Base-by-base conservation (phyloP, 2,797 vertebrate species). In the Onychomys arenicola region DNA sequence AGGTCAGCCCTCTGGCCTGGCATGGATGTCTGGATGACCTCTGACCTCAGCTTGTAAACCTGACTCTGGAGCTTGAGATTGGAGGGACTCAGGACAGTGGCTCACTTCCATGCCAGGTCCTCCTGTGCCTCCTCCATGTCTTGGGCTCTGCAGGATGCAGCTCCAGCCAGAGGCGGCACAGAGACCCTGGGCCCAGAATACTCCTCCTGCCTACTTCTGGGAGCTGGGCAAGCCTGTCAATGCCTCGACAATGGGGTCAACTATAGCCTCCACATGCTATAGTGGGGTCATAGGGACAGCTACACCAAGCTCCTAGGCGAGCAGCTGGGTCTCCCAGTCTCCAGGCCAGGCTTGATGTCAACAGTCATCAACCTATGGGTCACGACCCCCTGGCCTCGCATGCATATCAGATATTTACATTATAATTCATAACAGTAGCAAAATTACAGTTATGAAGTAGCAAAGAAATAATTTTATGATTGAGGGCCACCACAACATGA, bases 11-110 rank as follows among this genome's bases (percentile, higher is more conserved):
- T 96, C 93, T 75, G 89, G 91, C 96, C 61, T 57, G 89, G 98
- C 91, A 67, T 96, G 96, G 98, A 97, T 94, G 96, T 97, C 98
- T 96, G 96, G 93, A 84, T 96, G 96, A 98, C 97, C 98, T 98
- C 67, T 98, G 95, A 93, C 97, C 97, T 96, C 96, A 43, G 0
- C 98, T 97, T 96, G 73, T 98, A 98, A 97, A 96, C 98, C 91
- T 93, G 84, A 73, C 97, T 88, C 46, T 78, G 82, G 73, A 0
- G 27, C n/a, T 1, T 88, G 49, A n/a, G 89, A n/a, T 29, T n/a
- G 0, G 1, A 76, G 84, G 55, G 10, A 37, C 67, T 55, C 5
- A 0, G n/a, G 5, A 17, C 6, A 52, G 27, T 0, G 32, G 73
- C 40, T 1, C 4, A 43, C 10, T 8, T 40, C 0, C 0, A 0